These are phyloP conservation scores for Oikopleura dioica DNA, from an alignment of 23 tunicate species.

Conservation along the genomic window DNA sequence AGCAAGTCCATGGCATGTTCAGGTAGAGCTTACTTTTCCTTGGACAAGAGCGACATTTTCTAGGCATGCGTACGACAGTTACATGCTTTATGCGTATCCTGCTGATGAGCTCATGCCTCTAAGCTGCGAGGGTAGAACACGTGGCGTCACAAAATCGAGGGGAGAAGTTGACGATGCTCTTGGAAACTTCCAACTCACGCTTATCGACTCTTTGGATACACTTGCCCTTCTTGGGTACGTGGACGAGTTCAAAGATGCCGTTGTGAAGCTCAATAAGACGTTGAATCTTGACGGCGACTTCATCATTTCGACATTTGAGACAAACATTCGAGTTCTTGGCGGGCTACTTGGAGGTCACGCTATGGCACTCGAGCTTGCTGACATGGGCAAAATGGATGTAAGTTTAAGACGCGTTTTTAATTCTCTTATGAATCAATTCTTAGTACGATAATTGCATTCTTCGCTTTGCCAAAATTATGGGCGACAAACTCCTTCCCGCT, in stretches of 20 bases:
- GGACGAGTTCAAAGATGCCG: constrained; percentile 86
- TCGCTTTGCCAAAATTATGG: constrained; percentile 39
- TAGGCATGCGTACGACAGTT: constrained; percentile 48
- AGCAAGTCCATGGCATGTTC: no score
- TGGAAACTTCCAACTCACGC: constrained; percentile 84
- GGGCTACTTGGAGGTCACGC: constrained; percentile 84
- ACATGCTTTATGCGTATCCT: constrained; percentile 75
- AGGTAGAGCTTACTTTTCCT: no score
- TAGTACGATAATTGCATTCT: constrained; percentile 46
- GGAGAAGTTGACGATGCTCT: constrained; percentile 84
- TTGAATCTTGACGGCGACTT: constrained; percentile 40
- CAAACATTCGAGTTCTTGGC: constrained; percentile 66
- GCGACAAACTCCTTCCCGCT: constrained; percentile 61
- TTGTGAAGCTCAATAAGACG: constrained; percentile 22
- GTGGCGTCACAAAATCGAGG: constrained; percentile 52
- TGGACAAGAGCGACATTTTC: no score
- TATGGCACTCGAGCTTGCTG: constrained; percentile 51
- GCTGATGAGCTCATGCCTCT: constrained; percentile 96
- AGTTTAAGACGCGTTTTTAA: no score
- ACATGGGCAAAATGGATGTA: no score
- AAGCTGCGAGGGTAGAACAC: constrained; percentile 54
- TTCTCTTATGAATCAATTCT: no score
- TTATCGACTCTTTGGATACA: constrained; percentile 72
- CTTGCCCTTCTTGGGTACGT: constrained; percentile 58
- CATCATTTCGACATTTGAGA: constrained; percentile 64